These are phyloP conservation scores for Sigmodon hispidus DNA, from an alignment of 2,113 vertebrate species.

Conservation along the genomic window DNA sequence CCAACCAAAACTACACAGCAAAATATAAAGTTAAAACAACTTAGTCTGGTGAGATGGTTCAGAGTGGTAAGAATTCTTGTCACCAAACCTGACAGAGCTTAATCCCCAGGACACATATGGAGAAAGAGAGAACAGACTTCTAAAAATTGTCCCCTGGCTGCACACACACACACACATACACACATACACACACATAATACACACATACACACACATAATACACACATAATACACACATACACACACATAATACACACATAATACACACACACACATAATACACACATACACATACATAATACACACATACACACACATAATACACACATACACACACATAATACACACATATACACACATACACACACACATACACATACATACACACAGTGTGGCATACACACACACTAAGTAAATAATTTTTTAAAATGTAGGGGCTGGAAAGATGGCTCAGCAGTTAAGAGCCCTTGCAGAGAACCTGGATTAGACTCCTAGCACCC, in stretches of 20 bases:
- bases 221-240: no score
- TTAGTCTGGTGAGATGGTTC: not conserved
- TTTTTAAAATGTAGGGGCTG: not conserved
- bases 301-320: not conserved
- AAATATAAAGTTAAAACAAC: not conserved
- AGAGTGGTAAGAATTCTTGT: no score
- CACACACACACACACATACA: not conserved
- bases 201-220: not conserved
- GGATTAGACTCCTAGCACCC: not conserved
- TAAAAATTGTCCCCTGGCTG: not conserved
- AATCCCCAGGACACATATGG: not conserved
- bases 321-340: not conserved
- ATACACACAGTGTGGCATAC: not conserved
- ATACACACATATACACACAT: not conserved
- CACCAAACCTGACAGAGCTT: not conserved
- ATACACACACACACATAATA: no score
- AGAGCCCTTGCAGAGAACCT: not conserved
- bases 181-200: not conserved
- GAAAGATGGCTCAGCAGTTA: not conserved
- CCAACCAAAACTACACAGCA: not conserved
- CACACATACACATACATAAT: no score
- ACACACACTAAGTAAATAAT: not conserved
- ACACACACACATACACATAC: not conserved
- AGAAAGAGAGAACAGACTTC: not conserved
- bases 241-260: not conserved